phyloP scores from a whole-genome alignment of 2,113 vertebrate species.

The Brevimyrus niger region DNA sequence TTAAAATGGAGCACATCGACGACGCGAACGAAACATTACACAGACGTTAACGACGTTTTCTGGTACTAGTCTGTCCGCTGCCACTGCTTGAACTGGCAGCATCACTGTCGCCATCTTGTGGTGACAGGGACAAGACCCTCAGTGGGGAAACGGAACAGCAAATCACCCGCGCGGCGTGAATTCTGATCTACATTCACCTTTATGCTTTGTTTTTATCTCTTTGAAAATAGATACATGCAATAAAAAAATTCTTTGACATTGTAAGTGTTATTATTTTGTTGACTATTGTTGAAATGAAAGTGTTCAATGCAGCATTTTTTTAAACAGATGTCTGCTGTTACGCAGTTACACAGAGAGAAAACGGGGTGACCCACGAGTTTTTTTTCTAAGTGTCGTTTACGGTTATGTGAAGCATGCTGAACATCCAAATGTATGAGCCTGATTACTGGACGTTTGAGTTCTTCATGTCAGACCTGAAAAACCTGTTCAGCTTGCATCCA shows the following conservation, averaged over 20 bases:
- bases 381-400: neutral
- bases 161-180: neutral
- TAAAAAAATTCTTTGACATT: neutral
- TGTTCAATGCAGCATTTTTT: neutral
- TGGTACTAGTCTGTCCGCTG: neutral
- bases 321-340: neutral
- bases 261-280: neutral
- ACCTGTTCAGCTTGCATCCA: neutral
- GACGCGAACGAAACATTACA: neutral
- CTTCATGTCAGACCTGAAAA: neutral
- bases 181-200: neutral
- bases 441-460: neutral
- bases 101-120: conserved; percentile 18
- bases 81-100: neutral
- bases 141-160: neutral
- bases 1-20: neutral
- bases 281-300: neutral
- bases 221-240: neutral
- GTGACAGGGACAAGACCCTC: neutral
- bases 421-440: neutral
- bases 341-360: neutral
- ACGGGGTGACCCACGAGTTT: neutral
- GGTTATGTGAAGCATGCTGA: neutral
- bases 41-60: neutral
- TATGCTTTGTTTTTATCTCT: neutral